Conservation (phyloP, 2,888 invertebrate species). For the Agriopis leucophaearia region DNA sequence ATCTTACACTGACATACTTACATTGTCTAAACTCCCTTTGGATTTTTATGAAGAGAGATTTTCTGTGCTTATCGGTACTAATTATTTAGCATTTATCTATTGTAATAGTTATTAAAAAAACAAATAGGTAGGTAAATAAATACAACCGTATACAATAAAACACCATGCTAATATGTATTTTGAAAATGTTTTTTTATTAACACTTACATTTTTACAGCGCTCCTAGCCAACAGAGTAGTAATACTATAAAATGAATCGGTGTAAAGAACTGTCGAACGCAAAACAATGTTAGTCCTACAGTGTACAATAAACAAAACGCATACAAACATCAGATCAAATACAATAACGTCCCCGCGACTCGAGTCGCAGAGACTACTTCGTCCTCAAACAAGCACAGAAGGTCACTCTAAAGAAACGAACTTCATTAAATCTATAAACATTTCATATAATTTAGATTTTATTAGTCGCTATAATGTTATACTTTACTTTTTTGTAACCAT, state of each 20-base stretch:
- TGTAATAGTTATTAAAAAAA: slow-evolving; percentile 29
- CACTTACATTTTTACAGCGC: slow-evolving; percentile 87
- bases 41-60: too few relatives aligned
- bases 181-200: slow-evolving; percentile 87
- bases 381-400: slow-evolving; percentile 81
- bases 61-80: neutral
- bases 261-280: slow-evolving; percentile 85
- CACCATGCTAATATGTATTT: slow-evolving; percentile 77
- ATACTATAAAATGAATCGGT: slow-evolving; percentile 85
- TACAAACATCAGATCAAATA: slow-evolving; percentile 77
- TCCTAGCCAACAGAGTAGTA: slow-evolving; percentile 87
- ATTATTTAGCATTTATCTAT: neutral
- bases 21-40: too few relatives aligned
- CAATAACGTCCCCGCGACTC: slow-evolving; percentile 68
- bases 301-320: slow-evolving; percentile 81
- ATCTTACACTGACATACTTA: too few relatives aligned
- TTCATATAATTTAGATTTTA: slow-evolving; percentile 87
- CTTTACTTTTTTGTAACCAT: slow-evolving; percentile 85
- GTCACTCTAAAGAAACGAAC: slow-evolving; percentile 83
- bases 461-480: slow-evolving; percentile 86
- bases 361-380: slow-evolving; percentile 77
- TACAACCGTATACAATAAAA: slow-evolving; percentile 60
- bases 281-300: slow-evolving; percentile 84
- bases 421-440: slow-evolving; percentile 86
- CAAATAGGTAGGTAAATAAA: slow-evolving; percentile 41